Evolutionary conservation across 2,888 invertebrate genomes (phyloP), one percentile per base, ranked within the genome.

Genomic region (Ceraclea dissimilis): DNA sequence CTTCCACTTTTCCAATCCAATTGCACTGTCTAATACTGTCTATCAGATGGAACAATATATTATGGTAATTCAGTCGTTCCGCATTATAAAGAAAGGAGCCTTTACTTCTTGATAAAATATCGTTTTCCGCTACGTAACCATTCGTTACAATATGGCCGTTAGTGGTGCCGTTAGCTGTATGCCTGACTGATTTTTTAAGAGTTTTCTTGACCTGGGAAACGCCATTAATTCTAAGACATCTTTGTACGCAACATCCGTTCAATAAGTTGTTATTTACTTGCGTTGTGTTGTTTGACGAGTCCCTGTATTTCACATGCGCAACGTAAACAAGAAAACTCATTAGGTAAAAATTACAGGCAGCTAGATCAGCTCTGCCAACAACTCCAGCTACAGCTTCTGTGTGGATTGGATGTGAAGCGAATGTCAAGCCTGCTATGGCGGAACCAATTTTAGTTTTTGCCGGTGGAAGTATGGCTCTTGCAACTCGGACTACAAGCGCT

Each of bases 331-430:
- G 79, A 69, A 96, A 88, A 64, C 94, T 87, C 60, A 92, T 76
- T 60, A 96, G 82, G 72, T 93, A 94, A 71, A 94, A 88, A 66
- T 93, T 85, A 70, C 93, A 93, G 13, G 95, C 91, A 21, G 93
- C 87, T 46, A 97, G 78, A 71, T 98, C 98, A 2, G 97, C 96
- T 56, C 97, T 81, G 1, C 98, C 98, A 13, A 98, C 97, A 51
- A 95, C 83, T 20, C 94, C 94, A 0, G 96, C 93, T 31, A 97
- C 96, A 0, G 97, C 95, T 73, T 98, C 98, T 2, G 93, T 92
- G 76, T 97, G 97, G 65, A 98, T 86, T 13, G 97, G 97, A 74
- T 98, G 97, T 1, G 89, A 86, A 31, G 97, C 94, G 70, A 98
- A 98, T 43, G 93, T 80, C 8, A 93, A 78, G 1, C 93, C 93